Evolutionary conservation across 23 tunicate species (phyloP), one percentile per base, ranked within the genome.

Genomic region (Styela plicata): DNA sequence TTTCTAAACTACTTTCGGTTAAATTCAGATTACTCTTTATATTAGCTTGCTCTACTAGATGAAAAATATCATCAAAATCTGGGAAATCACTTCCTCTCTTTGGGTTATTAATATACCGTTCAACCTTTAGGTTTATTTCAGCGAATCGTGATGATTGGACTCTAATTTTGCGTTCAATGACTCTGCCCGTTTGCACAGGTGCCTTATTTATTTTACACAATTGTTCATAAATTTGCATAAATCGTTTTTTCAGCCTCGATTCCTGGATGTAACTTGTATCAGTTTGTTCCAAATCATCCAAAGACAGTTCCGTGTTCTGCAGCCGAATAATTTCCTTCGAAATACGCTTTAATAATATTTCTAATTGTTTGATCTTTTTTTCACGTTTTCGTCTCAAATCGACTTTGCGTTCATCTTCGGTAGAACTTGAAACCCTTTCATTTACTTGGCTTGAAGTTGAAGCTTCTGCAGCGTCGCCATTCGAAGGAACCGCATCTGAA

Each of bases 301-400:
- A 23, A 13, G 88, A 34, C 30, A 89, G 32, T 69, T 89, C 94
- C 24, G 81, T 82, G 36, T 80, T 87, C 57, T 89, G 88, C 3
- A 89, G 66, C 27, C 85, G 63, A 35, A 73, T 89, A 25, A 89
- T 89, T 63, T 89, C 94, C 22, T 84, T 79, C 10, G 88, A 84
- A 32, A 88, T 33, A 19, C 36, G 2, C 17, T 71, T 32, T 3
- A 71, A 34, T 3, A 28, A 32, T 2, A 3, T 71, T 71, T 71
- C 77, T 3, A 71, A 17, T 3, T 71, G 26, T 30, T 71, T 71
- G 5, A 71, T 71, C 77, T 34, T 31, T 66, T 24, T 24, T 24
- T 66, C 17, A 24, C 30, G 29, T 24, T 24, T 66, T 7, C 70
- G 70, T 66, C 70, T 66, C 18, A 27, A 27, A 44, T 44, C 10